phyloP scores from a whole-genome alignment of 2,888 invertebrate genomes.

The Ornithoptera priamus region DNA sequence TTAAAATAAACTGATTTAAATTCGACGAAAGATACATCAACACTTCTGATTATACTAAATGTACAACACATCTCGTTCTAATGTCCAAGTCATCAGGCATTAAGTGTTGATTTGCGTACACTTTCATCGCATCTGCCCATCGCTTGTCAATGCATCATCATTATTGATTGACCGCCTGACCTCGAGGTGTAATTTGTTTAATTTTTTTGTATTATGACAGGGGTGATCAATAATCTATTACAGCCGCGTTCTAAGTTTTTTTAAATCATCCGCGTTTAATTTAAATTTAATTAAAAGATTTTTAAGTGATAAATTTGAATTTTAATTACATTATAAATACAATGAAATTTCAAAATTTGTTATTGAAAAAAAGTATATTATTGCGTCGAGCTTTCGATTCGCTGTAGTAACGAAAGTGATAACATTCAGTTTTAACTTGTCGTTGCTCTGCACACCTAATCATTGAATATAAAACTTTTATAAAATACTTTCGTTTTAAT shows the following conservation, averaged over 20 bases:
- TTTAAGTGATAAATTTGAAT: neutral
- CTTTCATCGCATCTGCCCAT: constrained; percentile 38
- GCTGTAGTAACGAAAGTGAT: constrained; percentile 16
- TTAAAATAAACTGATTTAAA: constrained; percentile 9
- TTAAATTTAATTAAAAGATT: too few species aligned
- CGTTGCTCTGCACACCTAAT: neutral
- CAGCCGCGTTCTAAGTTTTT: neutral
- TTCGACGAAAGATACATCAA: constrained; percentile 8
- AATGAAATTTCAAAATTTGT: neutral
- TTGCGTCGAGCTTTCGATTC: constrained; percentile 17
- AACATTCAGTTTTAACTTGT: constrained; percentile 7
- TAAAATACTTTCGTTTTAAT: constrained; percentile 14
- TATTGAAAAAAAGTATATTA: neutral
- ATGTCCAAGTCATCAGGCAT: constrained; percentile 25
- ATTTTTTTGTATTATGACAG: constrained; percentile 43
- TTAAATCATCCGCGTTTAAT: too few species aligned
- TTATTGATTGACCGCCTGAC: constrained; percentile 58
- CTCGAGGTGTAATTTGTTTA: constrained; percentile 48
- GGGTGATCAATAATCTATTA: constrained; percentile 43
- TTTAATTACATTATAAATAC: neutral
- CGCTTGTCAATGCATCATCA: constrained; percentile 48
- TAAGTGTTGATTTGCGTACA: constrained; percentile 35
- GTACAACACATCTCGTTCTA: constrained; percentile 13
- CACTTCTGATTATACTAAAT: constrained; percentile 19
- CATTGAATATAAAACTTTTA: constrained; percentile 1